These are phyloP conservation scores for Mythimna vitellina DNA, from an alignment of 2,888 invertebrate species.

Conservation along the genomic window DNA sequence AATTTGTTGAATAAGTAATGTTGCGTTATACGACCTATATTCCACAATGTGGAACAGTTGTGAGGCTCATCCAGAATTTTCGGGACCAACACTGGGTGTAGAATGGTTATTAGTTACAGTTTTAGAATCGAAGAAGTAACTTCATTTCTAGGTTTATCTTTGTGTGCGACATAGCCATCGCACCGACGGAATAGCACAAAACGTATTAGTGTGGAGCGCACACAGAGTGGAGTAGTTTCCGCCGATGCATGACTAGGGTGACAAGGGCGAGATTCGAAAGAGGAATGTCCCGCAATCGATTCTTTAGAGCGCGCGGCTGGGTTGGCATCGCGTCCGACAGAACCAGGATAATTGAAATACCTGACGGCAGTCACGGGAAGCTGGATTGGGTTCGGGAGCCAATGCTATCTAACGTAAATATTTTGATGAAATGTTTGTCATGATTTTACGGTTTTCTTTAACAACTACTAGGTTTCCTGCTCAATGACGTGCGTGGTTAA, in stretches of 20 bases:
- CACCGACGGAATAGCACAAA: constrained; percentile 41
- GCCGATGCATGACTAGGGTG: constrained; percentile 68
- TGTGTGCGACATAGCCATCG: constrained; percentile 23
- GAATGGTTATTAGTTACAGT: constrained; percentile 12
- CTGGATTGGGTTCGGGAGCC: constrained; percentile 67
- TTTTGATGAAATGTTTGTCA: constrained; percentile 71
- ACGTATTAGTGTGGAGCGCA: constrained; percentile 62
- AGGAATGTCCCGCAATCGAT: constrained; percentile 79
- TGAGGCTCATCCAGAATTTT: constrained; percentile 47
- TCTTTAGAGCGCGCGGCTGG: constrained; percentile 68
- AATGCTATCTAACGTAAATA: constrained; percentile 71
- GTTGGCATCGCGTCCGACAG: constrained; percentile 66
- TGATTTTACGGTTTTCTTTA: constrained; percentile 60
- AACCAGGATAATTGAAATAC: constrained; percentile 82
- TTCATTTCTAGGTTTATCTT: constrained; percentile 9
- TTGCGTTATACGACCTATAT: constrained; percentile 64
- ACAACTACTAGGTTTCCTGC: constrained; percentile 36
- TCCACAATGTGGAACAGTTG: constrained; percentile 57
- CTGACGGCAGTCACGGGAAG: constrained; percentile 69
- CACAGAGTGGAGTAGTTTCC: constrained; percentile 55
- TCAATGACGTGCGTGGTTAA: constrained; percentile 31
- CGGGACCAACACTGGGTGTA: constrained; percentile 17
- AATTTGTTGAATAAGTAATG: constrained; percentile 75
- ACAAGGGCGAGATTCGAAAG: constrained; percentile 73
- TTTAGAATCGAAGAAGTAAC: constrained; percentile 17